Conservation (phyloP, 2,797 vertebrate species). For the Allobates femoralis region DNA sequence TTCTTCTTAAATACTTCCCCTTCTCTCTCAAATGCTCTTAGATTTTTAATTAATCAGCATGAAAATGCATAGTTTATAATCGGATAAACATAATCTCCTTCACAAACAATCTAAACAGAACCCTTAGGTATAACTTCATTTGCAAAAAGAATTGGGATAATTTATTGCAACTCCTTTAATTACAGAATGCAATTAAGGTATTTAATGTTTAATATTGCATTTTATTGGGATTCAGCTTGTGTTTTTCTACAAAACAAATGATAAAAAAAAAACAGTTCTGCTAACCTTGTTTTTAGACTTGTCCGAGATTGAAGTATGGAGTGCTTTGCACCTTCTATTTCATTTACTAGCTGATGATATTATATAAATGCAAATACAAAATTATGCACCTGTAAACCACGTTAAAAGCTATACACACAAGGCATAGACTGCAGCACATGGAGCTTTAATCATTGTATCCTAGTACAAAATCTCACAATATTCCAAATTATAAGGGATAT, state of each 20-base stretch:
- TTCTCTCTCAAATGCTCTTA: slow-evolving; percentile 51
- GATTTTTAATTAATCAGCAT: slow-evolving; percentile 63
- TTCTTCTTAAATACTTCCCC: slow-evolving; percentile 57
- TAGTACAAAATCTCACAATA: no score
- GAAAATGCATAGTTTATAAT: slow-evolving; percentile 67
- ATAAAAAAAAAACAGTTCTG: neutral
- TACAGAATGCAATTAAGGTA: slow-evolving; percentile 64
- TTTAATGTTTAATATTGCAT: slow-evolving; percentile 61
- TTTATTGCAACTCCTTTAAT: slow-evolving; percentile 68
- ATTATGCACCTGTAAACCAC: neutral
- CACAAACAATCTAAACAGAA: slow-evolving; percentile 57
- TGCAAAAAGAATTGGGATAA: slow-evolving; percentile 63
- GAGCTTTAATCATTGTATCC: no score
- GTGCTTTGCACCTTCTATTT: neutral
- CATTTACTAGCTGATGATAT: neutral
- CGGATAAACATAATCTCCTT: slow-evolving; percentile 66
- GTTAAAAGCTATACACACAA: no score
- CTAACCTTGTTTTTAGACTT: slow-evolving; percentile 7
- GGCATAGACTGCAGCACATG: no score
- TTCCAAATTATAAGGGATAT: no score
- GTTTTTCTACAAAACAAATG: neutral
- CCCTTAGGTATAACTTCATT: slow-evolving; percentile 60
- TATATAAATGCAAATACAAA: neutral
- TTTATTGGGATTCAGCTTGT: slow-evolving; percentile 2
- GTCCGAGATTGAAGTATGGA: neutral